phyloP scores from a whole-genome alignment of 1,140 invertebrate species.

The Tyrophagus putrescentiae region DNA sequence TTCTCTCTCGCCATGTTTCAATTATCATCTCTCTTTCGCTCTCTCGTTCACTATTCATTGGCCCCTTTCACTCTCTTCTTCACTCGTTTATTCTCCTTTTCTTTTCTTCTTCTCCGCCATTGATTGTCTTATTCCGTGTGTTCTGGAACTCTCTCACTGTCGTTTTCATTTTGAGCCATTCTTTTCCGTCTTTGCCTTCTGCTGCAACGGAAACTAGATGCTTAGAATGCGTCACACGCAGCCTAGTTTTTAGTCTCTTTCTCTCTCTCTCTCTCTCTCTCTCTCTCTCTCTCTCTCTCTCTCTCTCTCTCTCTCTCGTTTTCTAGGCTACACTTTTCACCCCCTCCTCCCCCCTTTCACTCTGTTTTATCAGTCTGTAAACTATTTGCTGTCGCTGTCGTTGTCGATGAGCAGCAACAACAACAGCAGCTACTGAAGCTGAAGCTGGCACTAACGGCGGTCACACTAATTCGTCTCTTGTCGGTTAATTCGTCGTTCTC shows the following conservation, averaged over 20 bases:
- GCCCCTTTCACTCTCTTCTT: not conserved
- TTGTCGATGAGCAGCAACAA: no score
- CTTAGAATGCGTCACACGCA: conserved; percentile 3
- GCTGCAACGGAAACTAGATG: not conserved
- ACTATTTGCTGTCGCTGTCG: conserved; percentile 4
- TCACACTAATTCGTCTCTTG: no score
- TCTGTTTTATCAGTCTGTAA: not conserved
- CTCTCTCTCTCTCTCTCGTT: no score
- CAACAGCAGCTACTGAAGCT: no score
- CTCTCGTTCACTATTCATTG: conserved; percentile 6
- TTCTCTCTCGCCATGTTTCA: conserved; percentile 5
- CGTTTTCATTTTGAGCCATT: not conserved
- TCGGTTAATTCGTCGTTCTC: no score
- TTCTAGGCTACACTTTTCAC: no score
- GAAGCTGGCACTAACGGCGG: no score
- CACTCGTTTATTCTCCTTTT: not conserved
- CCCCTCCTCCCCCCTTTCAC: not conserved
- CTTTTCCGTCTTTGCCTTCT: not conserved
- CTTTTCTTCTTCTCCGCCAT: not conserved
- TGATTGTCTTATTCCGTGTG: conserved; percentile 14
- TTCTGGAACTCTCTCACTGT: not conserved
- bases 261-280: no score
- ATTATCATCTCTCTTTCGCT: not conserved
- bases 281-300: no score
- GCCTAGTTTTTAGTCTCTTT: not conserved